Conservation (phyloP, 2,888 invertebrate species). For the Smittia sp. region DNA sequence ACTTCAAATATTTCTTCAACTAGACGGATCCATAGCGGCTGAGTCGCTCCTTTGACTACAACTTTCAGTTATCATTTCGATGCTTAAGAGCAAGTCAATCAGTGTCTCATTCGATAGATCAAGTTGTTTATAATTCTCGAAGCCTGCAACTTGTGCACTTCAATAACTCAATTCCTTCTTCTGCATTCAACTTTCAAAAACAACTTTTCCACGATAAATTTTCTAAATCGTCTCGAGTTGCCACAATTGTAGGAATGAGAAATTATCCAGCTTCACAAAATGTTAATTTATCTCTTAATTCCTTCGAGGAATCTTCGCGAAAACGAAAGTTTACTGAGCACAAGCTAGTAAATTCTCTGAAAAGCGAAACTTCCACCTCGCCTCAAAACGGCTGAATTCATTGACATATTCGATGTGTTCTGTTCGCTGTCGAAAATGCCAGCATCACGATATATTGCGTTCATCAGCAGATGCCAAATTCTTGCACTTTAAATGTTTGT, state of each 20-base stretch:
- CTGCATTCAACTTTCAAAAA: slow-evolving; percentile 38
- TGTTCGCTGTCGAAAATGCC: slow-evolving; percentile 28
- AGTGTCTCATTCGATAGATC: no score
- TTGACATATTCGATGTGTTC: slow-evolving; percentile 32
- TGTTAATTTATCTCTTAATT: slow-evolving; percentile 21
- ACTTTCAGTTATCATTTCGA: no score
- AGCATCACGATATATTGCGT: slow-evolving; percentile 41
- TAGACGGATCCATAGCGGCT: no score
- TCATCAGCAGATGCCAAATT: slow-evolving; percentile 14
- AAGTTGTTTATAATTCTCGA: not conserved
- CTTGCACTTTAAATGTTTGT: not conserved
- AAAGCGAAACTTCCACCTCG: slow-evolving; percentile 15
- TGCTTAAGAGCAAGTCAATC: no score
- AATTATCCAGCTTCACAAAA: not conserved
- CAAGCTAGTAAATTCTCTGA: not conserved
- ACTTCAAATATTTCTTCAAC: not conserved
- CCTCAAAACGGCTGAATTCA: slow-evolving; percentile 12
- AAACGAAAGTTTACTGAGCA: not conserved
- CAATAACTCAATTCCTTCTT: slow-evolving; percentile 23
- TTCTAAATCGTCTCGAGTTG: not conserved
- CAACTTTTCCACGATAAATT: slow-evolving; percentile 30
- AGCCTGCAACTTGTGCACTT: slow-evolving; percentile 11
- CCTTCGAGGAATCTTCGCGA: not conserved
- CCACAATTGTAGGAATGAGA: slow-evolving; percentile 26
- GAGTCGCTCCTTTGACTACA: no score